phyloP scores from a whole-genome alignment of 2,113 vertebrate genomes.

The Rhabdornis inornatus region DNA sequence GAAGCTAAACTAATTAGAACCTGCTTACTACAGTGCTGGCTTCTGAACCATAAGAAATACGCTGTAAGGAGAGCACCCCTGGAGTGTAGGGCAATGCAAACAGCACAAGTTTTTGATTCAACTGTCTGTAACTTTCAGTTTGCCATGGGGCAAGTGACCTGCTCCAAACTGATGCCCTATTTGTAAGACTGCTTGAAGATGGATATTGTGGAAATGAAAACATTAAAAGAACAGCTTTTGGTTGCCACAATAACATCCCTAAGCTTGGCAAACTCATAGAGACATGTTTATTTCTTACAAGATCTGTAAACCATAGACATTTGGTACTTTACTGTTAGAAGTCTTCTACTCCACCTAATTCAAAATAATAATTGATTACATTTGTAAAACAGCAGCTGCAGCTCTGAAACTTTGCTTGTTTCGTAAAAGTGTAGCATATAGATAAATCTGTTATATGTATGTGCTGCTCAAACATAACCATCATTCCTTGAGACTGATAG shows the following conservation, averaged over 20 bases:
- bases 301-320: not conserved
- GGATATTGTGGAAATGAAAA: not conserved
- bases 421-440: not conserved
- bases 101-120: not conserved
- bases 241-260: not conserved
- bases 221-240: not conserved
- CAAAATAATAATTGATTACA: not conserved
- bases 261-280: not conserved
- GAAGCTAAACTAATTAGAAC: not conserved
- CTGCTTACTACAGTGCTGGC: not conserved
- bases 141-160: not conserved
- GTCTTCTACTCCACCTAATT: not conserved
- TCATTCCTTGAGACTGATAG: not conserved
- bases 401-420: not conserved
- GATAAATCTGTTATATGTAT: not conserved
- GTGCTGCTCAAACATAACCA: not conserved
- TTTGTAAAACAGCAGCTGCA: not conserved
- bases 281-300: not conserved
- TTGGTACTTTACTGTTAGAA: not conserved
- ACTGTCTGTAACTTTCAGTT: fast-evolving
- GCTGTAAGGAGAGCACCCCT: not conserved
- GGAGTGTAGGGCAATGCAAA: not conserved
- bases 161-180: not conserved
- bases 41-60: not conserved
- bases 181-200: not conserved